Conservation (phyloP, 2,888 invertebrate species). For the Alsophila aescularia region DNA sequence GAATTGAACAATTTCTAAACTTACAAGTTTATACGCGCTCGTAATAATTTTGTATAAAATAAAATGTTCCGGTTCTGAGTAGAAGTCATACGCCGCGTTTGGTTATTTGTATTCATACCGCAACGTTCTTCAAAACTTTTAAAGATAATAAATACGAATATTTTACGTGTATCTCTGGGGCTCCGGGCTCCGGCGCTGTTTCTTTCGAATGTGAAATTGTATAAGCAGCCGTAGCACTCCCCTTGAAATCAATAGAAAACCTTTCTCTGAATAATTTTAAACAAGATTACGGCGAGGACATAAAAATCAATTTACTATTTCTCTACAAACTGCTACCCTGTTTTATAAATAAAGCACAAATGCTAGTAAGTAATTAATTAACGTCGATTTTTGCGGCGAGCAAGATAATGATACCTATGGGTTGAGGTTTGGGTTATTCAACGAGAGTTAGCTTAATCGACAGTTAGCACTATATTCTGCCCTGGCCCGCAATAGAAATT, state of each 20-base stretch:
- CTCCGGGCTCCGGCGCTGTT: not conserved
- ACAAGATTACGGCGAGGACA: not conserved
- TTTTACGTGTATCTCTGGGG: constrained; percentile 13
- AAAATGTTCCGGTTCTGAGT: constrained; percentile 17
- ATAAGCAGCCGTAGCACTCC: not conserved
- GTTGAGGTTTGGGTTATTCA: constrained; percentile 16
- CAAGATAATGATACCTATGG: constrained; percentile 1
- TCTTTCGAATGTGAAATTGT: constrained; percentile 8
- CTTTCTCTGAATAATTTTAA: not conserved
- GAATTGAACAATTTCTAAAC: constrained; percentile 5
- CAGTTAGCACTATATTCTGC: constrained; percentile 19
- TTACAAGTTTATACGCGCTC: constrained; percentile 6
- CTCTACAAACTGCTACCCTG: not conserved
- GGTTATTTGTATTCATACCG: constrained; percentile 26
- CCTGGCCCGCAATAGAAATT: constrained; percentile 10
- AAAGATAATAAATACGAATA: constrained; percentile 27
- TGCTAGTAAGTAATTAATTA: not conserved
- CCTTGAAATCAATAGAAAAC: no score
- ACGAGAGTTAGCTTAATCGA: constrained; percentile 17
- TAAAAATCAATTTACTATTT: no score
- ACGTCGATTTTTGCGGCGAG: not conserved
- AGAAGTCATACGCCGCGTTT: constrained; percentile 13
- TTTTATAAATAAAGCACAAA: not conserved
- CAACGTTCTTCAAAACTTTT: constrained; percentile 28
- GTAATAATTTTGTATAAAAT: constrained; percentile 26